A percentile compares a stretch with the other conserved stretches of the same genome.
Evolutionary conservation across 2,888 invertebrate species (phyloP).

Genomic region (Ormia ochracea): DNA sequence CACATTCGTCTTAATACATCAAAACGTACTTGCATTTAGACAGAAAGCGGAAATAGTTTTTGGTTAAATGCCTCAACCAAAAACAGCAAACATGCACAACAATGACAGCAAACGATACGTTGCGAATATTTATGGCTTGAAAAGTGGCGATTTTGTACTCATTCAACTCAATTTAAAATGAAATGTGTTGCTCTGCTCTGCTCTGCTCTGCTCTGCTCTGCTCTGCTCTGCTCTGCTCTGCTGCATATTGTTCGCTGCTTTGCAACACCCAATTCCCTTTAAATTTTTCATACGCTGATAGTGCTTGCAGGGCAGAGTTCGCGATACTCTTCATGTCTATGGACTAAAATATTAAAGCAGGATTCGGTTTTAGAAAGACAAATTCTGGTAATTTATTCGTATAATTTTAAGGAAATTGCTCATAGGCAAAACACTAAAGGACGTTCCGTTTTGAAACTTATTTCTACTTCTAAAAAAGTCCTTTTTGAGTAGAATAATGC

Average conservation of each 20-base stretch:
- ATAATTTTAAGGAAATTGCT: too few relatives aligned
- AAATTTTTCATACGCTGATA: not conserved
- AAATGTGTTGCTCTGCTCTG: slow-evolving; percentile 10
- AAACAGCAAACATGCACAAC: not conserved
- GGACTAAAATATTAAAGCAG: slow-evolving; percentile 24
- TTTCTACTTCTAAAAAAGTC: too few relatives aligned
- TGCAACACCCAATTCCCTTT: slow-evolving; percentile 34
- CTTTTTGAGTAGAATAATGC: too few relatives aligned
- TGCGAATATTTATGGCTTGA: slow-evolving; percentile 73
- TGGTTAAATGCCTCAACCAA: slow-evolving; percentile 43
- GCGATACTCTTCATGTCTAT: not conserved
- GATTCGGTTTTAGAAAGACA: slow-evolving; percentile 25
- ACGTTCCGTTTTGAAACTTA: too few relatives aligned
- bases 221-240: slow-evolving; percentile 21
- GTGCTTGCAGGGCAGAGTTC: not conserved
- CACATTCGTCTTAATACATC: not conserved
- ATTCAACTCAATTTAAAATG: slow-evolving; percentile 52
- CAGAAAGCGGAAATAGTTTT: slow-evolving; percentile 47
- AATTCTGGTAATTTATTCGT: too few relatives aligned
- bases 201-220: slow-evolving; percentile 33
- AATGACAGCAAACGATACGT: slow-evolving; percentile 45
- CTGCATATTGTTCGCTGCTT: slow-evolving; percentile 32
- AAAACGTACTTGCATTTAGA: slow-evolving; percentile 15
- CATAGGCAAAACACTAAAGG: too few relatives aligned
- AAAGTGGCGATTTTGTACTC: slow-evolving; percentile 69